These are phyloP conservation scores for Sterrhoptilus dennistouni DNA, from an alignment of 2,113 vertebrate genomes.

Conservation along the genomic window DNA sequence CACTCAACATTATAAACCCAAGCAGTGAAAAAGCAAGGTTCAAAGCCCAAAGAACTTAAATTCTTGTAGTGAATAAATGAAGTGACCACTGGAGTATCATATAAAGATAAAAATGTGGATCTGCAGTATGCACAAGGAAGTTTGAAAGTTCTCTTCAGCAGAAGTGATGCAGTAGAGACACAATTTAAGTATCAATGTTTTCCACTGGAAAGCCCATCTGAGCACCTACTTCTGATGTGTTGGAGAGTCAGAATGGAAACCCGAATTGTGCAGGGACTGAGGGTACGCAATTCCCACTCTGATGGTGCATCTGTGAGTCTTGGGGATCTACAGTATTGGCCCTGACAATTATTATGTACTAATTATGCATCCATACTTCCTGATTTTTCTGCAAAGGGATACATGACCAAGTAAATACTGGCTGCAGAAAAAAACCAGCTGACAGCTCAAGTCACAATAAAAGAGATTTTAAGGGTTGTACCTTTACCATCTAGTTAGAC, in stretches of 20 bases:
- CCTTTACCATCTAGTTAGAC: not conserved
- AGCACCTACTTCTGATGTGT: not conserved
- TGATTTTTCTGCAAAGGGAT: not conserved
- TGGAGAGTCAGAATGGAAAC: not conserved
- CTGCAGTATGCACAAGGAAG: not conserved
- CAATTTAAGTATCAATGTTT: not conserved
- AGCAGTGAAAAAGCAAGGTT: not conserved
- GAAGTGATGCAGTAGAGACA: not conserved
- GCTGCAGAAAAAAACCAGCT: not conserved
- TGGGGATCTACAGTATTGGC: not conserved
- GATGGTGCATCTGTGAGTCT: not conserved
- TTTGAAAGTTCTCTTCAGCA: not conserved
- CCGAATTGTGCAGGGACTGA: not conserved
- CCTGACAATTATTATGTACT: accelerated
- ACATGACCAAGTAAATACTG: not conserved
- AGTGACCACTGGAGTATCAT: not conserved
- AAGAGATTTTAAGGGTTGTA: not conserved
- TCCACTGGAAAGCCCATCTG: not conserved
- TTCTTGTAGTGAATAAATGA: not conserved
- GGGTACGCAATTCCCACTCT: not conserved
- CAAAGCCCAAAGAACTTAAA: not conserved
- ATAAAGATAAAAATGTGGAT: not conserved
- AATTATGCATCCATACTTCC: not conserved
- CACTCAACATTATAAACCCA: not conserved
- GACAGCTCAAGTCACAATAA: not conserved